Evolutionary conservation across 1,140 invertebrate genomes (phyloP).

Genomic region (Marisa cornuarietis): DNA sequence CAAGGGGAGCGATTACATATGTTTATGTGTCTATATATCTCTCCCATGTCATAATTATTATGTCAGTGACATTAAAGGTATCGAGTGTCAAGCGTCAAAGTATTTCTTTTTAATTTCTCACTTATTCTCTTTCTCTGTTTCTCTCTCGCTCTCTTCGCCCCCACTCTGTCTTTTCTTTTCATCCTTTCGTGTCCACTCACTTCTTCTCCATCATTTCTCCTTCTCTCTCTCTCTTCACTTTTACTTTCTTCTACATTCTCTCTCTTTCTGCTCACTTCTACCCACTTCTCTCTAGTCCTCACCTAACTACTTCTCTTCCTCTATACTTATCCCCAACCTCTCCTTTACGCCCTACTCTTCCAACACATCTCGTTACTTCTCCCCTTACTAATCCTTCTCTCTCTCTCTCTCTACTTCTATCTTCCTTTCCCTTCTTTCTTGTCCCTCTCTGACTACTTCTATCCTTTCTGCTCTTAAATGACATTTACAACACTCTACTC

Average conservation of each 20-base stretch:
- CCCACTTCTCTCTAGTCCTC: too few species aligned
- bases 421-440: neutral
- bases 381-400: neutral
- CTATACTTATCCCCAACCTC: neutral
- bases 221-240: conserved; percentile 26
- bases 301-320: neutral
- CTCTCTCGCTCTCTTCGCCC: neutral
- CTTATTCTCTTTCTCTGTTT: neutral
- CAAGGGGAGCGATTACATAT: too few species aligned
- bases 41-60: too few species aligned
- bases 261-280: neutral
- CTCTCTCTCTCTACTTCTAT: neutral
- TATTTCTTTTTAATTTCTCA: too few species aligned
- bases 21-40: too few species aligned
- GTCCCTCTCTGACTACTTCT: neutral
- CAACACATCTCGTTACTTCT: neutral
- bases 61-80: too few species aligned
- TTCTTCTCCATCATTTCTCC: conserved; percentile 28
- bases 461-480: neutral
- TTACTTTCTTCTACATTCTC: neutral
- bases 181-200: neutral
- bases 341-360: neutral
- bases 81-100: too few species aligned
- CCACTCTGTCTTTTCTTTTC: neutral
- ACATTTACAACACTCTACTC: neutral